Evolutionary conservation across 53 echinoderm and acorn worm genomes (phyloP), one percentile per base, ranked within the genome.

Genomic region (Crossaster papposus): DNA sequence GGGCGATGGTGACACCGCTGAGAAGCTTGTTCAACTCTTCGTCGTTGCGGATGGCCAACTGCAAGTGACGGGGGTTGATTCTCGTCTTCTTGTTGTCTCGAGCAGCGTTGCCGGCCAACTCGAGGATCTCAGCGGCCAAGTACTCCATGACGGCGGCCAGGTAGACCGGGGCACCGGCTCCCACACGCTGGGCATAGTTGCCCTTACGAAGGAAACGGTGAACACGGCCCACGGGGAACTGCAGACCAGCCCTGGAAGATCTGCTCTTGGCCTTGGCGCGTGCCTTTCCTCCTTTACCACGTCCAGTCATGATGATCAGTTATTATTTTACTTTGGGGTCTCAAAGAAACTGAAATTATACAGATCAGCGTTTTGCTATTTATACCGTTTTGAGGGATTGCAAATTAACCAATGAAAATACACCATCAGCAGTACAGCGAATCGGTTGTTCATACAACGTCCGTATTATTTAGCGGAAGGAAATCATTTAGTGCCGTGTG

Each of bases 31-130:
- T 96, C 90, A 96, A 83, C 89, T 96, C 96, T 89, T 96, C 96
- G 92, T 96, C 96, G 89, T 96, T 96, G 68, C 96, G 92, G 92
- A 96, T 89, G 79, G 96, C 96, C 30, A 96, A 83, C 70, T 96
- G 96, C 73, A 96, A 81, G 79, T 96, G 94, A 91, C 94, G 94
- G 81, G 96, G 96, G 90, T 93, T 94, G 89, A 94, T 92, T 68
- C 96, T 91, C 62, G 85, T 92, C 89, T 96, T 96, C 92, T 96
- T 96, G 94, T 96, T 96, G 91, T 96, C 96, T n/a, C 96, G 92
- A 82, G 96, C 96, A 32, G 96, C 96, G 89, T 96, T 96, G 52
- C 96, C 97, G 23, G 96, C 94, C 96, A 94, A 88, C 93, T 93
- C 95, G 76, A 95, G 92, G 92, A 95, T 94, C 54, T 94, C 95